These are phyloP conservation scores for Drosophila fungiperda DNA, from an alignment of 2,888 invertebrate genomes.

Conservation along the genomic window DNA sequence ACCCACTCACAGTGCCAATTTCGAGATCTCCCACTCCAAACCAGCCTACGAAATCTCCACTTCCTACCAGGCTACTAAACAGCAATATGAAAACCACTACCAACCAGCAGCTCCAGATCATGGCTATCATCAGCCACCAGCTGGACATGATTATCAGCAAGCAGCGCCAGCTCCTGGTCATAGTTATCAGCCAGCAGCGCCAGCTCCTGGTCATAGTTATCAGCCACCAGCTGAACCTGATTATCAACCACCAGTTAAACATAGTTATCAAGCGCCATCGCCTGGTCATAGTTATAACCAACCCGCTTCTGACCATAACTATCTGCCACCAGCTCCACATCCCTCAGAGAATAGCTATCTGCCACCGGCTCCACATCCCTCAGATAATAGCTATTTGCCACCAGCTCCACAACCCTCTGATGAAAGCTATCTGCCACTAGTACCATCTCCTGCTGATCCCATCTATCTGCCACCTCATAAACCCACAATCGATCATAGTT, in stretches of 20 bases:
- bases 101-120: constrained; percentile 44
- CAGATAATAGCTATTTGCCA: constrained; percentile 1
- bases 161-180: constrained; percentile 5
- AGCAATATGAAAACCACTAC: constrained; percentile 47
- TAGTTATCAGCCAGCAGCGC: constrained; percentile 10
- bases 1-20: constrained; percentile 48
- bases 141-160: constrained; percentile 21
- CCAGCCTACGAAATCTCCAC: constrained; percentile 79
- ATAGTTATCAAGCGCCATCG: constrained; percentile 7
- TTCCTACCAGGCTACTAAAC: constrained; percentile 51
- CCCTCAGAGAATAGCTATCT: neutral
- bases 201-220: constrained; percentile 4
- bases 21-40: constrained; percentile 81
- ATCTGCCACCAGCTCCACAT: neutral
- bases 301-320: neutral
- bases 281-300: constrained; percentile 4
- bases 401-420: neutral
- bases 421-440: neutral
- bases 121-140: constrained; percentile 11
- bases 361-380: neutral
- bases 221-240: constrained; percentile 20
- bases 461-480: neutral
- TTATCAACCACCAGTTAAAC: constrained; percentile 10
- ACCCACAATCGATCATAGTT: neutral
- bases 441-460: neutral